phyloP scores from a whole-genome alignment of 2,888 invertebrate genomes.

The Neoitamus cyanurus region DNA sequence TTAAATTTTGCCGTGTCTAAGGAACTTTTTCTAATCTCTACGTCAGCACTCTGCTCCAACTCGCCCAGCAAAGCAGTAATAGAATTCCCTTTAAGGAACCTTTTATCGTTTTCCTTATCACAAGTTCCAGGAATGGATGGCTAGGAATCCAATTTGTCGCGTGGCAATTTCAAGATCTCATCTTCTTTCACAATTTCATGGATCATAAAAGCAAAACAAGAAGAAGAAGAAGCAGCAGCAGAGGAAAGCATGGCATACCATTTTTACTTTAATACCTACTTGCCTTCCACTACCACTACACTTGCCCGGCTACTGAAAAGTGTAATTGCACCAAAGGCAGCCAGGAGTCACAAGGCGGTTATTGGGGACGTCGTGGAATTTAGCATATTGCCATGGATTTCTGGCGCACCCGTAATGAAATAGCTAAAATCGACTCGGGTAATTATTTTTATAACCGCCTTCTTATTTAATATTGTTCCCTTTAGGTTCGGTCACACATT shows the following conservation, averaged over 20 bases:
- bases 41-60: conserved; percentile 17
- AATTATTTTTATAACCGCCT: conserved; percentile 37
- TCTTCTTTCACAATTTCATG: conserved; percentile 45
- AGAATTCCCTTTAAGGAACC: conserved; percentile 44
- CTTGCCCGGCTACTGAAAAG: conserved; percentile 14
- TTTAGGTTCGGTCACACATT: not conserved
- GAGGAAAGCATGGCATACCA: conserved; percentile 23
- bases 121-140: conserved; percentile 37
- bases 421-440: not conserved
- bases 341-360: conserved; percentile 7
- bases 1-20: conserved; percentile 38
- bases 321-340: conserved; percentile 30
- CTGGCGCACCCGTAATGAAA: not conserved
- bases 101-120: conserved; percentile 42
- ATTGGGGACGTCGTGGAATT: conserved; percentile 33
- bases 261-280: conserved; percentile 41
- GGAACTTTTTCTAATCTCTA: conserved; percentile 18
- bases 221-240: not conserved
- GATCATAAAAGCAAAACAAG: conserved; percentile 45
- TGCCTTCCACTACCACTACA: not conserved
- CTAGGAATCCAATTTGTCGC: conserved; percentile 45
- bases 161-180: conserved; percentile 45
- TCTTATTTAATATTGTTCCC: not conserved
- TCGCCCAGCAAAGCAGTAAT: conserved; percentile 17
- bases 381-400: conserved; percentile 40